Percentiles rank a stretch among this genome's conserved stretches.
Evolutionary conservation across 2,797 vertebrate species (phyloP).

Genomic region (Myripristis murdjan): DNA sequence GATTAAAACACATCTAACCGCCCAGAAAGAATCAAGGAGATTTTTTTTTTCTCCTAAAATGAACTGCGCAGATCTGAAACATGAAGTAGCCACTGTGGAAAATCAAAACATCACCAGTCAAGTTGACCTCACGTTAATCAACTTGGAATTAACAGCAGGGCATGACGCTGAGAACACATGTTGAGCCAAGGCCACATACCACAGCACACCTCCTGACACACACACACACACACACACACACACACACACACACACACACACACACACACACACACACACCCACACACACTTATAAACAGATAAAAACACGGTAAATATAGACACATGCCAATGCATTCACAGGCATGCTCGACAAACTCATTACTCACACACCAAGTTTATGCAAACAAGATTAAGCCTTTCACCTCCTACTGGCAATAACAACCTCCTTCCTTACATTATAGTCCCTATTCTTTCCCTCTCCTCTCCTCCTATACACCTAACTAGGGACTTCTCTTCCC

Average conservation of each 20-base stretch:
- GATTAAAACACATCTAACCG: too few species aligned
- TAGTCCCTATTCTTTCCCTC: background rate
- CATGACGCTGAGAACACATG: slow-evolving; percentile 35
- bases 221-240: slow-evolving; percentile 10
- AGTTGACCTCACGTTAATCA: slow-evolving; percentile 56
- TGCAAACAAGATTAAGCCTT: slow-evolving; percentile 22
- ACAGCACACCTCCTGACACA: slow-evolving; percentile 54
- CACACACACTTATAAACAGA: slow-evolving; percentile 2
- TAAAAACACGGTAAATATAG: slow-evolving; percentile 11
- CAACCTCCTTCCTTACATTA: slow-evolving; percentile 2
- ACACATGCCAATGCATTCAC: background rate
- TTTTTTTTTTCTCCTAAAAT: background rate
- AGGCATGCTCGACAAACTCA: slow-evolving; percentile 3
- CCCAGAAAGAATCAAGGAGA: background rate
- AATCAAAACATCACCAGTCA: background rate
- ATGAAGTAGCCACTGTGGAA: background rate
- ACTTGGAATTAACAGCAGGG: slow-evolving; percentile 61
- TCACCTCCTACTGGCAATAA: background rate
- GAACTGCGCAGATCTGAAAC: too few species aligned
- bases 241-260: background rate
- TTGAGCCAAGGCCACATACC: slow-evolving; percentile 63
- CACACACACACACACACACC: too few species aligned
- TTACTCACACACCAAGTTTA: slow-evolving; percentile 33
- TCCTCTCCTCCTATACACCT: slow-evolving; percentile 2
- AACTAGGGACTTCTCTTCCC: background rate